Evolutionary conservation across 2,797 vertebrate species (phyloP).

Genomic region (Fistularia tabacaria): DNA sequence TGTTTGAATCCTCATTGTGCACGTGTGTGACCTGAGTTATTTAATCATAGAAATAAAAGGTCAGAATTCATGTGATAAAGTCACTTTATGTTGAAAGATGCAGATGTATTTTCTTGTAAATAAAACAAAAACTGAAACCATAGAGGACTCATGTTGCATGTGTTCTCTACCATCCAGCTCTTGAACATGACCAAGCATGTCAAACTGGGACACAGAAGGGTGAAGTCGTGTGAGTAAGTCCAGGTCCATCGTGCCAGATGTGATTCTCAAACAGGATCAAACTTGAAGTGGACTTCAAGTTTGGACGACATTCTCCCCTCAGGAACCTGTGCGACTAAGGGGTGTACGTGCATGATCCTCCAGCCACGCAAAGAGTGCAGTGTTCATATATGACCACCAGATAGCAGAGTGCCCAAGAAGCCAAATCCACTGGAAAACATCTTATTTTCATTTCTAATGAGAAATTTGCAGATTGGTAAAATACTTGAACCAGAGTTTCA

Average conservation of each 20-base stretch:
- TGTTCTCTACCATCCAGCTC: not conserved
- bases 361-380: not conserved
- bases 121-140: slow-evolving; percentile 41
- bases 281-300: too few relatives aligned
- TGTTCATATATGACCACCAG: slow-evolving; percentile 2
- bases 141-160: not conserved
- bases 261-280: too few relatives aligned
- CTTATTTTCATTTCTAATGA: too few relatives aligned
- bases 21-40: slow-evolving; percentile 32
- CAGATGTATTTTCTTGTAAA: slow-evolving; percentile 70
- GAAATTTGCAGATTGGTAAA: too few relatives aligned
- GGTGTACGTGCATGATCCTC: too few relatives aligned
- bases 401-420: slow-evolving; percentile 5
- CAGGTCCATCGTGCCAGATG: too few relatives aligned
- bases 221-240: too few relatives aligned
- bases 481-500: too few relatives aligned
- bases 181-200: too few relatives aligned
- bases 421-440: too few relatives aligned
- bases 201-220: too few relatives aligned
- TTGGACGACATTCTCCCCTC: not conserved
- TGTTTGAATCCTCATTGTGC: slow-evolving; percentile 17
- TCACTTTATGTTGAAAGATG: slow-evolving; percentile 54
- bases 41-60: slow-evolving; percentile 34
- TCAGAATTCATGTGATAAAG: slow-evolving; percentile 30
- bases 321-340: not conserved